Evolutionary conservation across 2,797 vertebrate species (phyloP).

Genomic region (Ptychadena robeensis): DNA sequence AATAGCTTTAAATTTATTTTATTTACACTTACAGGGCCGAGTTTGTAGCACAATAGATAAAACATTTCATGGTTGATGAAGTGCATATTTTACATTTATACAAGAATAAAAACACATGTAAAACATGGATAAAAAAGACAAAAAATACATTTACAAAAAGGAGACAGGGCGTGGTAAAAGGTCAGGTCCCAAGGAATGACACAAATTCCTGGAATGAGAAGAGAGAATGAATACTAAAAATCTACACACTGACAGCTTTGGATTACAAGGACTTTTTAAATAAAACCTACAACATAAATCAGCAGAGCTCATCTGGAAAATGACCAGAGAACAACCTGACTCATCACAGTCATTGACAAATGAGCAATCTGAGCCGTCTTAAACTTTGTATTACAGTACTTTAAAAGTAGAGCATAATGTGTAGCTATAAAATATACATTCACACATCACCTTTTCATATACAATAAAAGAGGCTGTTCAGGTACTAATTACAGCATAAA

Average conservation of each 20-base stretch:
- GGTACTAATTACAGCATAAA: neutral
- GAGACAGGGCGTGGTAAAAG: neutral
- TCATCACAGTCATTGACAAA: neutral
- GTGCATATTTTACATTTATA: constrained; percentile 37
- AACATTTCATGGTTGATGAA: constrained; percentile 4
- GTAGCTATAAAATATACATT: neutral
- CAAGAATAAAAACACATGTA: constrained; percentile 31
- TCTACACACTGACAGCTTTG: neutral
- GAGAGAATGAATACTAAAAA: neutral
- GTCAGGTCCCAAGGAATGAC: neutral
- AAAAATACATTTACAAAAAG: constrained; percentile 32
- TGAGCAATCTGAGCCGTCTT: neutral
- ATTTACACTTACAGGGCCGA: constrained; percentile 36
- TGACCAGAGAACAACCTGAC: neutral
- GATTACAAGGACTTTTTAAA: neutral
- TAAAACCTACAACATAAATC: neutral
- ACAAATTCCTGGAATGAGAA: constrained; percentile 33
- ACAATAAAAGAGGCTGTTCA: neutral
- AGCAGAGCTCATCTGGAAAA: neutral
- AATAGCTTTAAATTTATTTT: constrained; percentile 31
- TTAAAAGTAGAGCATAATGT: neutral
- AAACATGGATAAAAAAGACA: constrained; percentile 26
- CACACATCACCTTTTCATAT: neutral
- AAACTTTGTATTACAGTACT: neutral
- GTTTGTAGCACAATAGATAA: constrained; percentile 4